phyloP scores from a whole-genome alignment of 2,888 invertebrate genomes.

The Troides helena region DNA sequence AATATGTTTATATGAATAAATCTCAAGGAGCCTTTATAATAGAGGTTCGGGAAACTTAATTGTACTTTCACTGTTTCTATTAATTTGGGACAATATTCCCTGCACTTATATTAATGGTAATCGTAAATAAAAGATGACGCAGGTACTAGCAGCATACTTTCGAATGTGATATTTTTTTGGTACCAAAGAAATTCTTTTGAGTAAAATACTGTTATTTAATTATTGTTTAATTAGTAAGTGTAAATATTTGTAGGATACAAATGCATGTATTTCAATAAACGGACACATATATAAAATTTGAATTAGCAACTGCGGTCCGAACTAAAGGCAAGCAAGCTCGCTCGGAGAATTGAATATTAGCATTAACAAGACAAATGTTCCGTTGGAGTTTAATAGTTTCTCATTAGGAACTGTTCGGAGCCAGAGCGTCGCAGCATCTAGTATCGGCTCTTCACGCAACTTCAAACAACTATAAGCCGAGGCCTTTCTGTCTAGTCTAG shows the following conservation, averaged over 20 bases:
- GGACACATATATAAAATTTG: not conserved
- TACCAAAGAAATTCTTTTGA: too few species aligned
- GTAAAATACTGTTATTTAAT: too few species aligned
- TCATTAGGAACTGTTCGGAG: conserved; percentile 55
- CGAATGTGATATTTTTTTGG: too few species aligned
- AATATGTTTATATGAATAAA: not conserved
- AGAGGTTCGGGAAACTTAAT: not conserved
- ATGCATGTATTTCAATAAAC: not conserved
- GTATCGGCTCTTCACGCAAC: conserved; percentile 48
- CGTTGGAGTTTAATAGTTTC: conserved; percentile 71
- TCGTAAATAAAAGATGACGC: too few species aligned
- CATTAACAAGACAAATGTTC: conserved; percentile 70
- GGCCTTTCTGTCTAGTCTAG: conserved; percentile 8
- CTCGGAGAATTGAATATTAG: conserved; percentile 66
- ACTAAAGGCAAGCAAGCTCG: conserved; percentile 36
- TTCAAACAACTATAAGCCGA: conserved; percentile 40
- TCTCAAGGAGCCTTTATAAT: not conserved
- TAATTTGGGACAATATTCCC: not conserved
- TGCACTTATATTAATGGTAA: too few species aligned
- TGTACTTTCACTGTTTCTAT: not conserved
- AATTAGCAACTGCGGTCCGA: conserved; percentile 14
- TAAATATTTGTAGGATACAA: not conserved
- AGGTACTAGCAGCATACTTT: too few species aligned
- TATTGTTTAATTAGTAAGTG: not conserved
- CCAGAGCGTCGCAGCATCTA: conserved; percentile 39